Evolutionary conservation across 2,113 vertebrate species (phyloP).

Genomic region (Dromaius novaehollandiae): DNA sequence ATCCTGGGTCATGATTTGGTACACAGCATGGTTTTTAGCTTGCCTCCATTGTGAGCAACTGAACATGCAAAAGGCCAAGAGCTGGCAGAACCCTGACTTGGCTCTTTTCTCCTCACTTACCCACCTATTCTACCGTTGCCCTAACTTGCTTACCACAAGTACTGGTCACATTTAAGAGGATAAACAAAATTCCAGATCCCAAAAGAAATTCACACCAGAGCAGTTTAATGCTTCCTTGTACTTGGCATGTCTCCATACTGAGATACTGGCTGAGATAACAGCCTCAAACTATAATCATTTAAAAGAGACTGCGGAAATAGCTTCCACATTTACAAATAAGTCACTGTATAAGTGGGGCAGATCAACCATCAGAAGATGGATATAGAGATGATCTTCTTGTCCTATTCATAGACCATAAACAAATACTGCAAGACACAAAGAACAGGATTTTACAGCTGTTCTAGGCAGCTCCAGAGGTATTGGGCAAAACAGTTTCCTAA

Average conservation of each 20-base stretch:
- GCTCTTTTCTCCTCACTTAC: neutral
- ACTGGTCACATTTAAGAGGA: neutral
- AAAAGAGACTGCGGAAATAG: neutral
- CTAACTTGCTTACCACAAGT: neutral
- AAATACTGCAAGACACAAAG: neutral
- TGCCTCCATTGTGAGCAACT: fast-evolving
- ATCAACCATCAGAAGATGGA: neutral
- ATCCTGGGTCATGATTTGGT: neutral
- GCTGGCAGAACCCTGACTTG: neutral
- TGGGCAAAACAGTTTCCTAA: neutral
- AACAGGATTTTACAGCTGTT: neutral
- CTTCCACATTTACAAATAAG: neutral
- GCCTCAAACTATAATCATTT: neutral
- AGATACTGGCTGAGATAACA: neutral
- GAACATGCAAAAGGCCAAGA: neutral
- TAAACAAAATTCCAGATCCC: constrained; percentile 11
- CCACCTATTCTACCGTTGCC: neutral
- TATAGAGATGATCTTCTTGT: neutral
- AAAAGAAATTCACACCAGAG: neutral
- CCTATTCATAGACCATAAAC: neutral
- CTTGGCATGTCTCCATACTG: neutral
- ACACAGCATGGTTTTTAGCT: neutral
- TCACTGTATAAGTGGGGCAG: neutral
- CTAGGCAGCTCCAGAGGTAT: neutral
- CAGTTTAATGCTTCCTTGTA: neutral